These are phyloP conservation scores for Chydorus sphaericus DNA, from an alignment of 2,888 invertebrate species.

Conservation along the genomic window DNA sequence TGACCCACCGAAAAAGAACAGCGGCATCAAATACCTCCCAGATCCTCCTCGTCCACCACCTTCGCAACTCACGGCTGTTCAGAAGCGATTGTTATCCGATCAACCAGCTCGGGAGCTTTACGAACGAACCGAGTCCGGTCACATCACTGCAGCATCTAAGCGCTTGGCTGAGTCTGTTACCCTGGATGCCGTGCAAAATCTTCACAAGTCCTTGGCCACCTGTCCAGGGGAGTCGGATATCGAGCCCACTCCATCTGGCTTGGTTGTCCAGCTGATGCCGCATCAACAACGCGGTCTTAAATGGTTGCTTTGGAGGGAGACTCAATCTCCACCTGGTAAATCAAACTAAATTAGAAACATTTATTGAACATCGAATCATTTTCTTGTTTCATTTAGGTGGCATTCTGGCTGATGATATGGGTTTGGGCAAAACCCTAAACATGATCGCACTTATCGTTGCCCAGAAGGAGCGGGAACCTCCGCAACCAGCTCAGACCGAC, in stretches of 20 bases:
- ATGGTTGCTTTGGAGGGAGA: conserved; percentile 82
- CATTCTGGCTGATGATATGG: conserved; percentile 56
- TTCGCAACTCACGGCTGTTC: background rate
- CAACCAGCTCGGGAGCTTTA: background rate
- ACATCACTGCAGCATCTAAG: conserved; percentile 14
- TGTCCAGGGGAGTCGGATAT: conserved; percentile 48
- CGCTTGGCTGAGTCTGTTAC: conserved; percentile 35
- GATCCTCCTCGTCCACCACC: background rate
- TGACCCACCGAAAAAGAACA: background rate
- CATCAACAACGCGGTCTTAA: conserved; percentile 75
- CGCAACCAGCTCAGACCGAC: conserved; percentile 17
- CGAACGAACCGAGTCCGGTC: background rate
- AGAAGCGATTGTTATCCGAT: conserved; percentile 8
- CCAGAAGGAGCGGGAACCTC: conserved; percentile 35
- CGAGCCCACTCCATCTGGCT: conserved; percentile 40
- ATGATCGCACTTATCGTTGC: conserved; percentile 59
- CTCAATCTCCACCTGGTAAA: conserved; percentile 58
- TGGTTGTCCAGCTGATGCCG: conserved; percentile 52
- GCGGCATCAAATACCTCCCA: background rate
- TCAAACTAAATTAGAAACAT: conserved; percentile 7
- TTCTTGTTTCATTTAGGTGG: conserved; percentile 17
- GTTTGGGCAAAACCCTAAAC: conserved; percentile 66
- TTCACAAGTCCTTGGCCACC: conserved; percentile 52
- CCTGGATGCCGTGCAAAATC: conserved; percentile 49
- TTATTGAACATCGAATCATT: conserved; percentile 13